Base-by-base conservation (phyloP, 2,797 vertebrate species). In the Dicrostonyx torquatus region DNA sequence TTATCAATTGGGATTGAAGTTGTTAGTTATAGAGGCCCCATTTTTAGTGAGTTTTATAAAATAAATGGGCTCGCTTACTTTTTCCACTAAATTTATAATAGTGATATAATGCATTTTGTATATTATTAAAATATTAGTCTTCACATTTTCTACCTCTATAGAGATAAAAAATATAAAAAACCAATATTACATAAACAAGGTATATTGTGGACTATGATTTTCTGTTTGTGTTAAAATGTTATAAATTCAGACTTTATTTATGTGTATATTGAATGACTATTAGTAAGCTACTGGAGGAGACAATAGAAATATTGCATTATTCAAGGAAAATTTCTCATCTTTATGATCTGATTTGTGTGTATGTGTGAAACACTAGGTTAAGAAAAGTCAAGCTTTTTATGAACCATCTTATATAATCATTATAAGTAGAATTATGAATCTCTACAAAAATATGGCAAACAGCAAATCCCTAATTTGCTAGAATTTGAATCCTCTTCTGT, bases 101-200 rank as follows among this genome's bases (percentile, higher is more conserved):
- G 4, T 82, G 84, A 45, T 92, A 70, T 43, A 50, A 87, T 37
- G 8, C 53, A 50, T 43, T 53, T 43, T 90, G 24, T 43, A 29
- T 48, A 80, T 37, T 60, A 78, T 68, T 93, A 79, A 89, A 95
- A 79, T 62, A 53, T 90, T 5, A 80, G 68, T 68, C 13, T 79
- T 2, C 76, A 86, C 6, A 68, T 90, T 90, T 93, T 79, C 20
- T 31, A 48, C 22, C 20, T 53, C 10, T 45, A 64, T 50, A 2
- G 13, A 88, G 12, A 60, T 58, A 60, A 58, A 45, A n/a, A 24
- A 87, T 58, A 75, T n/a, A 60, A 14, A 58, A 55, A 80, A 75
- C 2, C 83, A 43, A 58, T 77, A 72, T 43, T 77, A 20, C 3
- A 18, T 78, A 90, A 73, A 70, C 40, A 85, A 50, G 72, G 79